Base-by-base conservation (phyloP, 2,797 vertebrate species). In the Columba guinea region DNA sequence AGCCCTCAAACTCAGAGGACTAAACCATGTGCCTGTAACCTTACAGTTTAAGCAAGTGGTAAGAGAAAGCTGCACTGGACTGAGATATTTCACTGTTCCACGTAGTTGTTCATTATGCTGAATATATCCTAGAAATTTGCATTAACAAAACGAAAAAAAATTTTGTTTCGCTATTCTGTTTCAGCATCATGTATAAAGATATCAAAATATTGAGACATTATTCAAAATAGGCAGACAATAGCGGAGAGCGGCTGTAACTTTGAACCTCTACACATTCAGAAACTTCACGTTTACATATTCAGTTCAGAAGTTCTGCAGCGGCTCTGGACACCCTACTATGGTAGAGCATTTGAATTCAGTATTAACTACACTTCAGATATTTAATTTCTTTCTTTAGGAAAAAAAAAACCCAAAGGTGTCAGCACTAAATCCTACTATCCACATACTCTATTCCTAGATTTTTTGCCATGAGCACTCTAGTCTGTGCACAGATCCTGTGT, bases 181-280 rank as follows among this genome's bases (percentile, higher is more conserved):
- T 75, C 78, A 93, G 75, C 78, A 85, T 90, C 67, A n/a, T 35
- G 74, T 55, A 48, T 75, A 76, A 59, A 83, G 92, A 89, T 59
- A 96, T 93, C 92, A 93, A 94, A 96, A 95, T 94, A 96, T 86
- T 94, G 92, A 95, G 95, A 95, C 83, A 93, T 62, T 62, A n/a
- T 7, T 73, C 69, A 84, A 95, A 94, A 91, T 20, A 93, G 71
- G 75, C 87, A 94, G 87, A 80, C 73, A 92, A 76, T 69, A 67
- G 80, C 26, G 28, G 81, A 81, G 73, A 84, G 75, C 7, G 21
- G 84, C 64, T 92, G 84, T 17, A 92, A 85, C 53, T 79, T 83
- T 35, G 60, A 90, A 70, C 44, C 89, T 87, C 37, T 41, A 64
- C 60, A 53, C 24, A 13, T 27, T 52, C 68, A 80, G 60, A 68